Conservation (phyloP, 2,797 vertebrate genomes). For the Manis javanica region DNA sequence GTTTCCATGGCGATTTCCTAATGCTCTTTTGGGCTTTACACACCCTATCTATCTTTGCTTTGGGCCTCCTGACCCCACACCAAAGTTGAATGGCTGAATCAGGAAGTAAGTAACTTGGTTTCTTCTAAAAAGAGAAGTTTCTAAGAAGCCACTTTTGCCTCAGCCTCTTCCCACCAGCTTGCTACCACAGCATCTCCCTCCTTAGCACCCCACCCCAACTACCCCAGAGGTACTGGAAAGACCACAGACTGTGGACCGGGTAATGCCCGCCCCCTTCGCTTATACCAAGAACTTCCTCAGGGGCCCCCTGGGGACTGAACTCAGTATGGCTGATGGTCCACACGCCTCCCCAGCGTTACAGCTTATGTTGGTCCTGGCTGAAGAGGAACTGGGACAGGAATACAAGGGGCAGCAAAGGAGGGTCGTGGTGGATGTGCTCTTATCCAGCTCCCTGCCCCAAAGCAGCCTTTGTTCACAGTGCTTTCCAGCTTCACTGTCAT, state of each 20-base stretch:
- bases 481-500: not conserved
- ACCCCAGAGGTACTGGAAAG: not conserved
- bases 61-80: not conserved
- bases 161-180: not conserved
- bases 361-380: not conserved
- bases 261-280: not conserved
- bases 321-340: not conserved
- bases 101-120: not conserved
- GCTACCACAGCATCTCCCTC: not conserved
- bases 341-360: accelerated
- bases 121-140: not conserved
- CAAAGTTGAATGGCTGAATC: not conserved
- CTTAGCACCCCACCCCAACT: not conserved
- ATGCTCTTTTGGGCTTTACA: not conserved
- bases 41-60: not conserved
- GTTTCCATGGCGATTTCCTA: not conserved
- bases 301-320: not conserved
- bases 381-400: not conserved
- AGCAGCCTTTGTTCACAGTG: not conserved
- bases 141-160: not conserved
- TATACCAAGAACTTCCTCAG: not conserved
- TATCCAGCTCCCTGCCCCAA: not conserved
- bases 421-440: accelerated
- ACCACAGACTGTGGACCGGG: not conserved
- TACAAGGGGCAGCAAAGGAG: not conserved